A percentile compares a stretch with the other conserved stretches of the same genome.
Evolutionary conservation across 2,113 vertebrate species (phyloP).

Genomic region (Anser brachyrhynchus): DNA sequence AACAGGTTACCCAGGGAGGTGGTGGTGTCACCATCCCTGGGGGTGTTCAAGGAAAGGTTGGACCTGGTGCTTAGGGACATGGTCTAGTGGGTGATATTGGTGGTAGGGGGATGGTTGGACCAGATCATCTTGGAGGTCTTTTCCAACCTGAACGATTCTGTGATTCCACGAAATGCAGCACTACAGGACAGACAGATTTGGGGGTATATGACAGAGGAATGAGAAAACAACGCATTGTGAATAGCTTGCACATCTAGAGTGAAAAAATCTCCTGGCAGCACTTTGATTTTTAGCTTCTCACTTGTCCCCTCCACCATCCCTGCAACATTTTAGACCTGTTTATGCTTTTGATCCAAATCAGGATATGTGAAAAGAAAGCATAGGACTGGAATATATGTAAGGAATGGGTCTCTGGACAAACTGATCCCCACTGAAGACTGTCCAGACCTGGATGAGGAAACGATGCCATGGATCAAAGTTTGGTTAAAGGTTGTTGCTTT

Average conservation of each 20-base stretch:
- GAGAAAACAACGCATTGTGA: not conserved
- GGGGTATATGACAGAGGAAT: not conserved
- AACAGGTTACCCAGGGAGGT: too few relatives aligned
- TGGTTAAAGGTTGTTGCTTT: not conserved
- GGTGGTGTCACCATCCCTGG: too few relatives aligned
- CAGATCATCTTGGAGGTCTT: too few relatives aligned
- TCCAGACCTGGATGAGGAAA: not conserved
- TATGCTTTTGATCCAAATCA: not conserved
- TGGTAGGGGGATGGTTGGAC: too few relatives aligned
- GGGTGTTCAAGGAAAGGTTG: too few relatives aligned
- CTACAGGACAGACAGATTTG: not conserved
- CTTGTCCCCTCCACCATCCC: not conserved
- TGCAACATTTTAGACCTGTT: not conserved
- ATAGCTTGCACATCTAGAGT: not conserved
- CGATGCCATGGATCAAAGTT: not conserved
- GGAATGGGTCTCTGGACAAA: not conserved
- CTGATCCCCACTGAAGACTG: not conserved
- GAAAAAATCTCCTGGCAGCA: not conserved
- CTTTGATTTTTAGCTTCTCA: not conserved
- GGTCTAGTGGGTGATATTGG: too few relatives aligned
- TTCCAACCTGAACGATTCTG: too few relatives aligned
- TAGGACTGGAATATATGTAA: not conserved
- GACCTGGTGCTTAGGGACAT: too few relatives aligned
- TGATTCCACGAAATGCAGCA: not conserved
- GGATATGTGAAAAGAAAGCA: not conserved